Percentiles rank a stretch among this genome's conserved stretches.
phyloP scores from a whole-genome alignment of 2,888 invertebrate genomes.

The Gasteruption jaculator region DNA sequence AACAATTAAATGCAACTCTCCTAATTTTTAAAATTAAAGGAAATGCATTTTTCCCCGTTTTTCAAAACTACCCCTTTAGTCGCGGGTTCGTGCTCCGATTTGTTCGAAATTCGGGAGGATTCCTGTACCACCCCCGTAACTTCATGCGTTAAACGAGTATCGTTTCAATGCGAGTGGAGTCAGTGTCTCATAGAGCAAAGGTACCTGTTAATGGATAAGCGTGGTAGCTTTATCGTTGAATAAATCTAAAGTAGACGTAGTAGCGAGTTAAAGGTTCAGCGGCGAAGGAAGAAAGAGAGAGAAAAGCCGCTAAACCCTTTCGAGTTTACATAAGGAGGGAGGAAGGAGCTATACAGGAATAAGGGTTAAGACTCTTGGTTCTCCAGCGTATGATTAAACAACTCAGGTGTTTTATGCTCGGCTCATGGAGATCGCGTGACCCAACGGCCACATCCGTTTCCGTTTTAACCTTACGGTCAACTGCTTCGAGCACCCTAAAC shows the following conservation, averaged over 20 bases:
- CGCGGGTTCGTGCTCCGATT: too few relatives aligned
- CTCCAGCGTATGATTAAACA: slow-evolving; percentile 43
- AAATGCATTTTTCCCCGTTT: too few relatives aligned
- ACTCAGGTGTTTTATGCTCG: slow-evolving; percentile 48
- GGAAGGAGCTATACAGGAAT: slow-evolving; percentile 1
- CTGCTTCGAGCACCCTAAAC: slow-evolving; percentile 37
- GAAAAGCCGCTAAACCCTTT: slow-evolving; percentile 6
- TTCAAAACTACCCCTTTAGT: too few relatives aligned
- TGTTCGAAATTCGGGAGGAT: too few relatives aligned
- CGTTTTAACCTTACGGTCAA: slow-evolving; percentile 43
- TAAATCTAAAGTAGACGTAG: too few relatives aligned
- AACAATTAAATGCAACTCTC: too few relatives aligned
- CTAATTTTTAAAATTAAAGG: too few relatives aligned
- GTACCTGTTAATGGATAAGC: slow-evolving; percentile 22
- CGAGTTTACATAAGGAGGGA: slow-evolving; percentile 1
- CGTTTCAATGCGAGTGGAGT: too few relatives aligned
- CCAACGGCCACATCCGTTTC: slow-evolving; percentile 49
- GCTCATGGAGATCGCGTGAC: slow-evolving; percentile 46
- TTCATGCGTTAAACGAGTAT: too few relatives aligned
- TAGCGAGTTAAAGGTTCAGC: slow-evolving; percentile 1
- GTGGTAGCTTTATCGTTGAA: slow-evolving; percentile 19
- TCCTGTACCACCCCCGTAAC: too few relatives aligned
- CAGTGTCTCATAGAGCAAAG: too few relatives aligned
- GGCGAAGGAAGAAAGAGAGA: not conserved
- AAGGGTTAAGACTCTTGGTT: slow-evolving; percentile 31